Base-by-base conservation (phyloP, 2,888 invertebrate species). In the Anorthoa munda region DNA sequence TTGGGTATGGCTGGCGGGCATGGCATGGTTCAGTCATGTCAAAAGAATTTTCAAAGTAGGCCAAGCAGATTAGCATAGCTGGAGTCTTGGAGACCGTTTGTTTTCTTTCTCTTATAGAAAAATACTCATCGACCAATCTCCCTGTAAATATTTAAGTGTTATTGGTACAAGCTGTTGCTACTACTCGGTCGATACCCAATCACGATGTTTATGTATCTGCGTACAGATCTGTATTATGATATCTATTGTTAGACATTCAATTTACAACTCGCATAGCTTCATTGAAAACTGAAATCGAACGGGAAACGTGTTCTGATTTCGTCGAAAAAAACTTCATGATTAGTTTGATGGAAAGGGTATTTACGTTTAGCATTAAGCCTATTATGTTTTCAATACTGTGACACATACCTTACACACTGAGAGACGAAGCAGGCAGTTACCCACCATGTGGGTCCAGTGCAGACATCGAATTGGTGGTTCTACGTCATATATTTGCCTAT, bases 161-260 rank as follows among this genome's bases (percentile, higher is more conserved):
- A 53, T 67, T 79, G 56, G 64, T 65, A 76, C 66, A 81, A 71
- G 31, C 63, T 66, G 75, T 81, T 75, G 55, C 59, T 81, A 50
- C 64, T 81, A 65, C 55, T 76, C 79, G 48, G 67, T 73, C 59
- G 66, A 73, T 82, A 66, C 59, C 64, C 48, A 82, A 51, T 77
- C 53, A 67, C 31, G 64, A 61, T 81, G 81, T 81, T 78, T 81
- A 82, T 74, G 74, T 82, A 65, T 78, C 70, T 53, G 75, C 45
- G 18, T 61, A 74, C 55, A 60, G 45, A 81, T 63, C 66, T 64
- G 71, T 75, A 79, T 74, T 81, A 78, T 78, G 79, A 82, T 82
- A 82, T 78, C 81, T 81, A 81, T 82, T 81, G 82, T 82, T 80
- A 80, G 81, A 82, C 60, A 55, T 71, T 72, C 69, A 70, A 70